Evolutionary conservation across 2,888 invertebrate genomes (phyloP).

Genomic region (Clostera curtula): DNA sequence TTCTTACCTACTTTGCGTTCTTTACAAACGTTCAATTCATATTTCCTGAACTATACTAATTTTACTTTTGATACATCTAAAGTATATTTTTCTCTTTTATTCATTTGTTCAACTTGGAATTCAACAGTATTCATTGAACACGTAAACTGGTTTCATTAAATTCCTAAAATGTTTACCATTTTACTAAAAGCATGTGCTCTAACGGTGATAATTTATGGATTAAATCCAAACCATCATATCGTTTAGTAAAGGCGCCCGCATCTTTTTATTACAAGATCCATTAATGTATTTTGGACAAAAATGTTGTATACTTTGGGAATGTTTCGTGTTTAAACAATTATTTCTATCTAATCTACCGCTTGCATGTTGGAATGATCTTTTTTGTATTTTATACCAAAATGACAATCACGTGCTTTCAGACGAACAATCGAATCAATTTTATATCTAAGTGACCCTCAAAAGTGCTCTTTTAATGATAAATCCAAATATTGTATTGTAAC

Average conservation of each 20-base stretch:
- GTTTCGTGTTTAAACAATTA: slow-evolving; percentile 11
- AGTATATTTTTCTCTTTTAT: no score
- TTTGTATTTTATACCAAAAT: slow-evolving; percentile 37
- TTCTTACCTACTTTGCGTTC: no score
- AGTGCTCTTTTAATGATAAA: slow-evolving; percentile 49
- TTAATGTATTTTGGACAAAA: slow-evolving; percentile 31
- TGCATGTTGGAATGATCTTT: slow-evolving; percentile 27
- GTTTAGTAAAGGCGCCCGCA: slow-evolving; percentile 26
- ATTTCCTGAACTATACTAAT: no score
- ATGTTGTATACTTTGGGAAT: slow-evolving; percentile 22
- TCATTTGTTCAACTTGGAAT: no score
- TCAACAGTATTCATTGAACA: no score
- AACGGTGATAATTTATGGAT: no score
- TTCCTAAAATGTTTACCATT: no score
- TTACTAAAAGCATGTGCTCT: no score
- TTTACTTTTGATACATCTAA: no score
- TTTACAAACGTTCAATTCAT: no score
- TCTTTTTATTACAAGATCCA: slow-evolving; percentile 23
- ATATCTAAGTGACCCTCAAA: slow-evolving; percentile 32
- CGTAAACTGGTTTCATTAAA: no score
- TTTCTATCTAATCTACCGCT: slow-evolving; percentile 18
- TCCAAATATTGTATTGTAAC: slow-evolving; percentile 33
- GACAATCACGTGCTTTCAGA: slow-evolving; percentile 35
- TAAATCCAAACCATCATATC: no score
- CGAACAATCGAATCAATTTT: slow-evolving; percentile 38